Base-by-base conservation (phyloP, 2,113 vertebrate species). In the Clinocottus analis region DNA sequence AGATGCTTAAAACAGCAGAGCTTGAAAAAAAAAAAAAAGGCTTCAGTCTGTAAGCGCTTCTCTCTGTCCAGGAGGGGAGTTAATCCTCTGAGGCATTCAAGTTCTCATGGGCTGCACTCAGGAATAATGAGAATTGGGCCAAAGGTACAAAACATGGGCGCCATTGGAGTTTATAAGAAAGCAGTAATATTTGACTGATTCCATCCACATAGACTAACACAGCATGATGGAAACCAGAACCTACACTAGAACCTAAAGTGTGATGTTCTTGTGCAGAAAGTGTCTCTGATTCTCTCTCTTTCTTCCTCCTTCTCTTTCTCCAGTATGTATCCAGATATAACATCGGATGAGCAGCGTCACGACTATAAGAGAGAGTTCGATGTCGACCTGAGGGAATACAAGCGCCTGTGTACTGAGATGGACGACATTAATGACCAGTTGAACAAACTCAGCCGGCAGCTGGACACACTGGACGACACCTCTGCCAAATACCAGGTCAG, bases 301-400 rank as follows among this genome's bases (percentile, higher is more conserved):
- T 16, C 33, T 27, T n/a, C n/a, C 29, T 79, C 31, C 29, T 72
- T 25, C 29, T 79, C 31, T 25, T 72, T 25, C 45, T 51, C 49
- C 87, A 96, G 96, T n/a, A 25, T 91, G 1, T 97, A 96, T 85
- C 96, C 96, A 0, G 93, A 92, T 12, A 96, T 97, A 73, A 83
- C 79, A 0, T 95, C 95, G 0, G 95, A 95, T 11, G 8, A 37
- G 1, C 79, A 93, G 64, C 93, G 96, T 0, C 96, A 97, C 19
- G 85, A 89, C 0, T 97, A 97, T 56, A 97, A 97, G 90, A 88
- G 92, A 69, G 95, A 96, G 85, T 97, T 97, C 1, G 96, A 96
- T 51, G 75, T 86, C 0, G 95, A 97, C 74, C 94, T 97, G 1
- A 90, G 84, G 64, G 88, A 86, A 0, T 97, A 97, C 91, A 96